A percentile compares a stretch with the other conserved stretches of the same genome.
Conservation (phyloP, 2,113 vertebrate species). For the Pachypanchax playfairii region DNA sequence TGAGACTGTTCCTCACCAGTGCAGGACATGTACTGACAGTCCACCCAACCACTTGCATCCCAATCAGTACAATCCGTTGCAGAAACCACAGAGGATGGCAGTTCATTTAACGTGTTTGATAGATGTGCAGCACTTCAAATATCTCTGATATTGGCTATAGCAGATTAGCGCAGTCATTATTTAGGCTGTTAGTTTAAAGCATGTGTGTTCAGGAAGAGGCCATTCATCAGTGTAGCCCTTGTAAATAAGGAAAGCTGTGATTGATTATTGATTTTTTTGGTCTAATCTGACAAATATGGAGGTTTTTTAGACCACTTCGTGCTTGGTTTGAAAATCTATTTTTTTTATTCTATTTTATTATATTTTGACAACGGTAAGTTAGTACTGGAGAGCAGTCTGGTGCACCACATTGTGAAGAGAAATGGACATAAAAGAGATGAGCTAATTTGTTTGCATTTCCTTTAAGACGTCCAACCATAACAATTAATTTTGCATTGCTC, state of each 20-base stretch:
- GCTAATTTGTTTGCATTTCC: not conserved
- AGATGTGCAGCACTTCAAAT: constrained; percentile 21
- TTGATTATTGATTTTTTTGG: constrained; percentile 1
- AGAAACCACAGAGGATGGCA: constrained; percentile 34
- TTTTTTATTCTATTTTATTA: too few species aligned
- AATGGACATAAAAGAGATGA: not conserved
- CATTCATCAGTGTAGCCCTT: constrained; percentile 15
- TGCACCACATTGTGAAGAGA: not conserved
- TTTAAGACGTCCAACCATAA: not conserved
- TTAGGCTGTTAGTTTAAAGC: not conserved
- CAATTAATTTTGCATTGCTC: not conserved
- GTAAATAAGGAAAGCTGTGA: not conserved
- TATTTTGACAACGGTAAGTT: too few species aligned
- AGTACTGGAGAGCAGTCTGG: too few species aligned
- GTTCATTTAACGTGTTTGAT: constrained; percentile 50
- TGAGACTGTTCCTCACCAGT: constrained; percentile 59
- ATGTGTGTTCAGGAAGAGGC: constrained; percentile 3
- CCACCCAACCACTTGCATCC: constrained; percentile 58
- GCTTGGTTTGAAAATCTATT: not conserved
- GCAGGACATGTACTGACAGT: constrained; percentile 61
- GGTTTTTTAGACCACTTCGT: not conserved
- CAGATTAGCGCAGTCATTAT: constrained; percentile 21
- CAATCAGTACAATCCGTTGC: constrained; percentile 54
- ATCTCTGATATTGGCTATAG: constrained; percentile 32
- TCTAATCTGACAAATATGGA: not conserved